Conservation (phyloP, 2,888 invertebrate genomes). For the Diarsia rubi region DNA sequence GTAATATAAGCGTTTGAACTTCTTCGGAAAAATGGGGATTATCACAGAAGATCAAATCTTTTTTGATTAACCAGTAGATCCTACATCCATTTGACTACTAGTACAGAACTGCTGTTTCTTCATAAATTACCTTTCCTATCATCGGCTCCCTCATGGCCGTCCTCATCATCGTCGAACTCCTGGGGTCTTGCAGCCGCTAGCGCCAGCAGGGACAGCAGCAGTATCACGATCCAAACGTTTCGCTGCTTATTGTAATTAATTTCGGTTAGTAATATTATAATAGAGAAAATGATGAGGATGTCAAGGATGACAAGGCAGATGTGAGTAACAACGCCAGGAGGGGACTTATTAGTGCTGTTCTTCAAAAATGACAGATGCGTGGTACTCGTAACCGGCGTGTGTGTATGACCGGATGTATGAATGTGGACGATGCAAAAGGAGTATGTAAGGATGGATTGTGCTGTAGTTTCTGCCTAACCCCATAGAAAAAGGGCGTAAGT, state of each 20-base stretch:
- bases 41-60: neutral
- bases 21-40: neutral
- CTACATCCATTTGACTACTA: neutral
- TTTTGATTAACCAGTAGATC: neutral
- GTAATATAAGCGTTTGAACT: neutral
- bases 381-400: no score
- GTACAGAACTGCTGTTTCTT: neutral
- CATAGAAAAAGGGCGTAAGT: no score
- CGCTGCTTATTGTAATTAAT: conserved; percentile 70
- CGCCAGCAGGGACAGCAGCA: conserved; percentile 75
- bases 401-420: no score
- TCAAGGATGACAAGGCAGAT: no score
- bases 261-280: neutral
- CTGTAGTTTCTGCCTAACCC: no score
- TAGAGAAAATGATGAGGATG: neutral
- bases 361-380: no score
- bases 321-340: no score
- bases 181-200: conserved; percentile 80
- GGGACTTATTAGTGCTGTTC: no score
- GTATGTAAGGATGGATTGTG: no score
- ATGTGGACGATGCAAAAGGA: no score
- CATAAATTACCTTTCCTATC: conserved; percentile 80
- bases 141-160: conserved; percentile 67
- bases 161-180: conserved; percentile 86
- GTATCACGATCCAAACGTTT: conserved; percentile 69